Conservation (phyloP, 2,113 vertebrate genomes). For the Todiramphus saurophagus region DNA sequence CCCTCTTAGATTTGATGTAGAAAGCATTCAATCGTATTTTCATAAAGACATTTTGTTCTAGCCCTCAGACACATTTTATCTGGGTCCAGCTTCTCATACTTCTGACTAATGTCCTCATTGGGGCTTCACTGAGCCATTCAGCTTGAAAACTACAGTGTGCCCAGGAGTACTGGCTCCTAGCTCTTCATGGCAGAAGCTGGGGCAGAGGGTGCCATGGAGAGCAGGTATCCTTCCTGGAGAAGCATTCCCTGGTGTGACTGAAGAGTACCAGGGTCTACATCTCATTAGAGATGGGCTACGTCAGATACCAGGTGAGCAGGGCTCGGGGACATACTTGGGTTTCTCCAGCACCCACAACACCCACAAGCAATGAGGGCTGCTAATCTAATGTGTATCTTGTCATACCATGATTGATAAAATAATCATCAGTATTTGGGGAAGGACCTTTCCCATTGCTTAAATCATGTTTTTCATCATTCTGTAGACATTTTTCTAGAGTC, state of each 20-base stretch:
- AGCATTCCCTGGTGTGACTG: background rate
- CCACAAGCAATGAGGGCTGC: background rate
- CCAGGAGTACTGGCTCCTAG: background rate
- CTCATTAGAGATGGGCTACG: background rate
- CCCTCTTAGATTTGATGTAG: background rate
- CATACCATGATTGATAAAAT: fast-evolving
- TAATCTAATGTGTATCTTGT: background rate
- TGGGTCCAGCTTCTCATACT: background rate
- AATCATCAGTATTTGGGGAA: background rate
- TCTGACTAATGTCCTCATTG: background rate
- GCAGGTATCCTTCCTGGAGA: background rate
- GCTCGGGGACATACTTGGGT: background rate
- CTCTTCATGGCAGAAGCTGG: background rate
- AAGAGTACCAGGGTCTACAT: background rate
- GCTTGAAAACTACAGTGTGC: background rate
- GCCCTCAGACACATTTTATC: background rate
- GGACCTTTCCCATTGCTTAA: background rate
- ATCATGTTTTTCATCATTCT: background rate
- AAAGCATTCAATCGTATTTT: background rate
- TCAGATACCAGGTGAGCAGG: background rate
- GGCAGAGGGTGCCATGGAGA: background rate
- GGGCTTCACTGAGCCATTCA: background rate
- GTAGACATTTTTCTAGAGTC: background rate
- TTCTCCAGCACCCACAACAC: fast-evolving
- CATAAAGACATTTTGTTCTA: background rate